Evolutionary conservation across 2,113 vertebrate species (phyloP), one percentile per base, ranked within the genome.

Genomic region (Gallinago paraguaiae): DNA sequence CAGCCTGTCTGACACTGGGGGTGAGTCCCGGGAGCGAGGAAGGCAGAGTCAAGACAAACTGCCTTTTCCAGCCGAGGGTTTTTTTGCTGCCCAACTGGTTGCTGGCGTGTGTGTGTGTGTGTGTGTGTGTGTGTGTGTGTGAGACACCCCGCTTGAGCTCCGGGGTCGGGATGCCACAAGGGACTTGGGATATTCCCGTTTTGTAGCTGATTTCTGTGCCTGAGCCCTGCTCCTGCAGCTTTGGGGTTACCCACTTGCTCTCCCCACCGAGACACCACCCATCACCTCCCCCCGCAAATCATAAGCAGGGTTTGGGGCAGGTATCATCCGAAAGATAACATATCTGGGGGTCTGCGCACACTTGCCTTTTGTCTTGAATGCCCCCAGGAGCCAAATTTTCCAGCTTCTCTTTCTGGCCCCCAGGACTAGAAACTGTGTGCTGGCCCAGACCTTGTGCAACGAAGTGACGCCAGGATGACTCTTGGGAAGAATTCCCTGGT

Each of bases 51-150:
- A 53, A 53, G 74, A 50, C 69, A 67, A 95, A 82, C 75, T 70
- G 92, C 89, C 78, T 74, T 48, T 77, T 80, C 54, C 56, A 67
- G 79, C 89, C 30, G 86, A 60, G 39, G 30, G 13, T 39, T 85
- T 74, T 56, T 56, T 41, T 81, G 86, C 92, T 88, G 91, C 86
- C 86, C 82, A n/a, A 46, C 88, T 81, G 88, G 91, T 89, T 92
- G 7, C n/a, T 28, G 37, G 35, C 2, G 1, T 10, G 61, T 59
- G 64, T 24, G 22, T 48, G 46, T 48, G 46, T 18, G 17, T 45
- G 17, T 45, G 45, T 46, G 45, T 46, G 45, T 46, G 45, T 20
- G 45, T 20, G 19, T 46, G 61, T 54, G 63, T 2, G 10, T 9
- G 37, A 65, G 48, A 74, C 82, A 27, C 20, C 61, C 27, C 1